A percentile compares a stretch with the other conserved stretches of the same genome.
Conservation (phyloP, 1,140 invertebrate genomes). For the Drosophila pallidifrons region DNA sequence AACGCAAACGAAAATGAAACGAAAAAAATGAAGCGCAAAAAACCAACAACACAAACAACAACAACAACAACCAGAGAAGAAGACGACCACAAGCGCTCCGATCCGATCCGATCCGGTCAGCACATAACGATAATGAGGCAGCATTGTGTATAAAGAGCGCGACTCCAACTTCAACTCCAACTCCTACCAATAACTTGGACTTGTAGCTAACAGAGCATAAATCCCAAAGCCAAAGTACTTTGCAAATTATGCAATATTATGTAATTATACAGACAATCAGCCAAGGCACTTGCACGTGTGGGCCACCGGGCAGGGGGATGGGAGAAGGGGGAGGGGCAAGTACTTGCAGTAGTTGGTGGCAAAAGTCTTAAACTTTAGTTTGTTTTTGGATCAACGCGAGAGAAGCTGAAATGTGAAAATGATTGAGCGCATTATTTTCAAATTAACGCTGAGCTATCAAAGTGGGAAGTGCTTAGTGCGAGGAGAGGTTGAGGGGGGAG, state of each 20-base stretch:
- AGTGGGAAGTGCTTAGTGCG: not conserved
- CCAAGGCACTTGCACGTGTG: slow-evolving; percentile 7
- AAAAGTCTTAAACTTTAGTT: slow-evolving; percentile 26
- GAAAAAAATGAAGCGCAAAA: slow-evolving; percentile 11
- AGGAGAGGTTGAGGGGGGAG: too few relatives aligned
- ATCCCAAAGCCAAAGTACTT: slow-evolving; percentile 79
- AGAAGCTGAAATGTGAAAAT: slow-evolving; percentile 70
- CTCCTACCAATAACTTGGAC: slow-evolving; percentile 19
- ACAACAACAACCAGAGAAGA: slow-evolving; percentile 7
- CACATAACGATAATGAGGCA: slow-evolving; percentile 52
- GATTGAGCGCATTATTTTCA: slow-evolving; percentile 82
- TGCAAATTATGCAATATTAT: slow-evolving; percentile 83
- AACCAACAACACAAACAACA: slow-evolving; percentile 8
- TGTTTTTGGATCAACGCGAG: slow-evolving; percentile 36
- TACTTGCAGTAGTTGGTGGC: not conserved
- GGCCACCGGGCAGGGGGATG: too few relatives aligned
- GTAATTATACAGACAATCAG: slow-evolving; percentile 81
- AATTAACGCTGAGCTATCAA: slow-evolving; percentile 75
- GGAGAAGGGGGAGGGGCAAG: not conserved
- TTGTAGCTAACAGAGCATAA: slow-evolving; percentile 81
- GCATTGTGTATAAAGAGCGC: slow-evolving; percentile 29
- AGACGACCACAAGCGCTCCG: slow-evolving; percentile 15
- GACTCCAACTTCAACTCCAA: slow-evolving; percentile 11
- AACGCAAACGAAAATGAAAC: slow-evolving; percentile 21
- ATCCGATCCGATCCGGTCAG: slow-evolving; percentile 36